These are phyloP conservation scores for Ophioninae sp. DNA, from an alignment of 2,888 invertebrate genomes.

Conservation along the genomic window DNA sequence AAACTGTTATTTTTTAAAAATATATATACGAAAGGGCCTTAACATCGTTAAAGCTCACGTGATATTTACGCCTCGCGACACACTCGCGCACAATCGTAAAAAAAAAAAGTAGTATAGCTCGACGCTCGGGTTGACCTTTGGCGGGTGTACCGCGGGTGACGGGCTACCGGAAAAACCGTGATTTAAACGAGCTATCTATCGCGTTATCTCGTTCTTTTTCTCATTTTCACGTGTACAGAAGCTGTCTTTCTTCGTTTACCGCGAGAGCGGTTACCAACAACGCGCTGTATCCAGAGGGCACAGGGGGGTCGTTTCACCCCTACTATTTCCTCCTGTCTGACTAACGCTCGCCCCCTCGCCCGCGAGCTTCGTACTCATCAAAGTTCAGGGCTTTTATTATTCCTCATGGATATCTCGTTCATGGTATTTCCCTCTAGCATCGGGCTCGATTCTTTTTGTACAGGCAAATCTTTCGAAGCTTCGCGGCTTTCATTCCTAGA, in stretches of 20 bases:
- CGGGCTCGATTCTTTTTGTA: not conserved
- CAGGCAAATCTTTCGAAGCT: slow-evolving; percentile 23
- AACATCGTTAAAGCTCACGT: slow-evolving; percentile 50
- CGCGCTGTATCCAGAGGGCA: slow-evolving; percentile 36
- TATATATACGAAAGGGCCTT: slow-evolving; percentile 27
- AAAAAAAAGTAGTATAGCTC: not conserved
- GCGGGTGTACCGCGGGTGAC: slow-evolving; percentile 64
- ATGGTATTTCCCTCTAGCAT: slow-evolving; percentile 13
- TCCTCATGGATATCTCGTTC: slow-evolving; percentile 43
- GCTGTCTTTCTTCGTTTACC: slow-evolving; percentile 43
- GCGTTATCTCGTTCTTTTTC: slow-evolving; percentile 49
- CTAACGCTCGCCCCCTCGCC: not conserved
- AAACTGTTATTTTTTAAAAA: too few relatives aligned
- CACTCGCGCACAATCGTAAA: slow-evolving; percentile 1
- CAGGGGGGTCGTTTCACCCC: slow-evolving; percentile 14
- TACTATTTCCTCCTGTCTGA: slow-evolving; percentile 11
- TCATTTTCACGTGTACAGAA: slow-evolving; percentile 27
- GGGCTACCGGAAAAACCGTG: slow-evolving; percentile 69
- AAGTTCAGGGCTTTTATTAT: slow-evolving; percentile 54
- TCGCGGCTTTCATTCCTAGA: not conserved
- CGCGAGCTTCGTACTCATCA: slow-evolving; percentile 23
- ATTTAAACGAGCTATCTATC: slow-evolving; percentile 68
- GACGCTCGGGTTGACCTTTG: slow-evolving; percentile 27
- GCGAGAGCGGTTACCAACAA: slow-evolving; percentile 30
- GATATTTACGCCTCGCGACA: slow-evolving; percentile 2